phyloP scores from a whole-genome alignment of 2,113 vertebrate genomes.

The Saccopteryx bilineata region DNA sequence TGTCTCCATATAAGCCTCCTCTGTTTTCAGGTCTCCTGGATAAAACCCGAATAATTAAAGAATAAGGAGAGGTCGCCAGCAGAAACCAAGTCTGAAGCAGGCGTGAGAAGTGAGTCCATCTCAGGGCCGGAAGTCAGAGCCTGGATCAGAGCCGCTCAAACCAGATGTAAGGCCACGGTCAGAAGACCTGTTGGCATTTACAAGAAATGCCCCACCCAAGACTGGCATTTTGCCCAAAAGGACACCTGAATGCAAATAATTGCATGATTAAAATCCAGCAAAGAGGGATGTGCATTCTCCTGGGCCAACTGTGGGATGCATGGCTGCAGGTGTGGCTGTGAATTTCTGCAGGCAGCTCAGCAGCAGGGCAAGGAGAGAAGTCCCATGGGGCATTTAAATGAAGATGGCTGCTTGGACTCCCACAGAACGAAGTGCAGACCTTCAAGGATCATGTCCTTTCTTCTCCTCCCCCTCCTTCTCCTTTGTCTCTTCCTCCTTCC shows the following conservation, averaged over 20 bases:
- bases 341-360: conserved; percentile 78
- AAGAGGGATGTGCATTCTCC: conserved; percentile 80
- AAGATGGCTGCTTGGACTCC: background rate
- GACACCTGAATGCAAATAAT: conserved; percentile 87
- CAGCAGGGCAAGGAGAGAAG: conserved; percentile 48
- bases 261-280: conserved; percentile 87
- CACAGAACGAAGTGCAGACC: background rate
- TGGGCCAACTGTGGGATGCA: conserved; percentile 81
- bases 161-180: conserved; percentile 63
- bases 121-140: background rate
- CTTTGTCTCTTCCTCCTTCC: background rate
- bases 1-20: background rate
- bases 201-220: conserved; percentile 74
- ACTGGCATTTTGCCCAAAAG: conserved; percentile 83
- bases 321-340: conserved; percentile 79
- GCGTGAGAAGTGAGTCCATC: background rate
- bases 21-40: background rate
- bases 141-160: conserved; percentile 18
- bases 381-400: rapidly evolving
- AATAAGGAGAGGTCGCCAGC: background rate
- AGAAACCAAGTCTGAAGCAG: conserved; percentile 49
- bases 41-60: background rate
- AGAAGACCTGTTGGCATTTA: conserved; percentile 49
- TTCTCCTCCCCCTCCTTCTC: background rate
- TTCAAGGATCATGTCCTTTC: background rate